Conservation (phyloP, 2,888 invertebrate species). For the Crematogaster levior region DNA sequence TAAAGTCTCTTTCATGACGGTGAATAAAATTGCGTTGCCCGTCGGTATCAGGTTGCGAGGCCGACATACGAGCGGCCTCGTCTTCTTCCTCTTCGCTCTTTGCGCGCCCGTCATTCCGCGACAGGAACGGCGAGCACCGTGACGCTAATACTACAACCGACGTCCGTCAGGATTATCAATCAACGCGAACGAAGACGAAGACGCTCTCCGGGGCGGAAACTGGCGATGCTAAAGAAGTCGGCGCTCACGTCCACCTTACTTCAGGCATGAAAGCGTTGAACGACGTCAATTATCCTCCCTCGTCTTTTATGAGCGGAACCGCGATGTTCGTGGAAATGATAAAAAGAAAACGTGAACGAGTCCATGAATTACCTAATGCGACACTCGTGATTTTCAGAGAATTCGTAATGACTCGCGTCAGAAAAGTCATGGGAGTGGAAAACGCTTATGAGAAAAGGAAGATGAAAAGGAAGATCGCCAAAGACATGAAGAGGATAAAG, state of each 20-base stretch:
- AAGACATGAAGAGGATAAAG: slow-evolving; percentile 33
- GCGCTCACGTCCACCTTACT: slow-evolving; percentile 34
- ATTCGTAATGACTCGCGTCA: not conserved
- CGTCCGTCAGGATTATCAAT: slow-evolving; percentile 81
- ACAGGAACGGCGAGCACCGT: slow-evolving; percentile 73
- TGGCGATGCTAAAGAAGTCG: slow-evolving; percentile 51
- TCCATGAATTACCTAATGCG: not conserved
- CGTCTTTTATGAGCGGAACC: not conserved
- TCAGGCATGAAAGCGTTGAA: slow-evolving; percentile 27
- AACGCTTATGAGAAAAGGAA: too few species aligned
- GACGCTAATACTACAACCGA: slow-evolving; percentile 80
- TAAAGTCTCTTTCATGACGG: slow-evolving; percentile 61
- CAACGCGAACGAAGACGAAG: slow-evolving; percentile 68
- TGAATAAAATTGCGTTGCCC: slow-evolving; percentile 72
- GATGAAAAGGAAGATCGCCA: not conserved
- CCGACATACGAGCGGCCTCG: slow-evolving; percentile 72
- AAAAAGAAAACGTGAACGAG: not conserved
- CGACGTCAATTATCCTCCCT: slow-evolving; percentile 38
- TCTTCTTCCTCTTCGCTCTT: slow-evolving; percentile 69
- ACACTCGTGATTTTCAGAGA: not conserved
- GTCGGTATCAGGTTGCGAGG: slow-evolving; percentile 74
- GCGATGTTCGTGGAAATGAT: slow-evolving; percentile 12
- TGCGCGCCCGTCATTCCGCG: slow-evolving; percentile 69
- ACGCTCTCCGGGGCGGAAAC: slow-evolving; percentile 30
- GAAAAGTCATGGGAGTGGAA: not conserved